Evolutionary conservation across 1,140 invertebrate species (phyloP), one percentile per base, ranked within the genome.

Genomic region (Hycleus cichorii): DNA sequence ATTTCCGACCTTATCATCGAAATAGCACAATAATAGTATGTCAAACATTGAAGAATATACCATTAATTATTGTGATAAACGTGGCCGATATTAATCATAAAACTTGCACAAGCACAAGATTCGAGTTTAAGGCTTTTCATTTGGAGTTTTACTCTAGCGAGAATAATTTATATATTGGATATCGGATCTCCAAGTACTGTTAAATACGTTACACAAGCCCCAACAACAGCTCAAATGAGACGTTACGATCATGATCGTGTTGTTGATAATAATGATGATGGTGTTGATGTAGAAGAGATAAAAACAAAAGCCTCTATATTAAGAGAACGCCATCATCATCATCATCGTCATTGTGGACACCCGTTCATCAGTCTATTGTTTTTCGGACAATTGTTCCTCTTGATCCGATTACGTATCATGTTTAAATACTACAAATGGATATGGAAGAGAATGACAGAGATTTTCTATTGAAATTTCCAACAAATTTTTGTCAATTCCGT

Each of bases 331-430:
- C 42, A 25, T 42, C 42, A 27, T 52, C 11, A 43, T 27, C 50
- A 40, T 6, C 50, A 11, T 43, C 7, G 11, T 18, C 25, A 47
- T 47, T 47, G 42, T 45, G 39, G 42, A 26, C 42, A 52, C 39
- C 42, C 40, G 27, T 42, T 53, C 51, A 53, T 53, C 51, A 53
- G 18, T 8, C 51, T 46, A 53, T 53, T 53, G 51, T 53, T 53
- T 53, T 53, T 32, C 42, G 7, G 46, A 45, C 51, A 53, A 53
- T 53, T 53, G 51, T 53, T 43, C 50, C 51, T 45, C 42, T 45
- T 53, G 51, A 53, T 53, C 51, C 51, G 51, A 53, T 53, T 53
- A 53, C 46, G 51, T 27, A 46, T 53, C 44, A 53, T 42, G 42
- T 46, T 25, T 32, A 32, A 32, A 32, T 32, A 32, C 32, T 4